phyloP scores from a whole-genome alignment of 2,113 vertebrate species.

The Castor canadensis region DNA sequence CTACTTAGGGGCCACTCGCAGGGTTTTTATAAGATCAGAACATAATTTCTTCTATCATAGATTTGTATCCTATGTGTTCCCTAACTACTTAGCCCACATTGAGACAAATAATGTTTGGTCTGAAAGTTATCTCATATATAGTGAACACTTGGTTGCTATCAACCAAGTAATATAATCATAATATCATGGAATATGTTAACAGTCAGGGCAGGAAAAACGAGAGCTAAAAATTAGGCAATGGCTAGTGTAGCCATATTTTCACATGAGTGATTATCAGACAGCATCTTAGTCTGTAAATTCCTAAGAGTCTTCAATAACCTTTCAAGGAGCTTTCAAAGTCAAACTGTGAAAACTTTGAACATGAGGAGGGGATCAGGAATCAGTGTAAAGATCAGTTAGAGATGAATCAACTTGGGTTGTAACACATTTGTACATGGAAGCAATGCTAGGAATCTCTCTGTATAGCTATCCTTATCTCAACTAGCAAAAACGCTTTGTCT shows the following conservation, averaged over 20 bases:
- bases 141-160: conserved; percentile 8
- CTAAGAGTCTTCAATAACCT: neutral
- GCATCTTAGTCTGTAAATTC: conserved; percentile 7
- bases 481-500: too few species aligned
- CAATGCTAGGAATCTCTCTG: too few species aligned
- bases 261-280: neutral
- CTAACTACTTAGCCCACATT: neutral
- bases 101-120: neutral
- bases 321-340: neutral
- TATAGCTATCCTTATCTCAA: too few species aligned
- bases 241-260: conserved; percentile 51
- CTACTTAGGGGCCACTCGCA: neutral
- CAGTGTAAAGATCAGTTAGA: too few species aligned
- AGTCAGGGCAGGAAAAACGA: conserved; percentile 63
- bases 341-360: too few species aligned
- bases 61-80: neutral
- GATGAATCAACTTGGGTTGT: too few species aligned
- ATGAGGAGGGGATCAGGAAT: too few species aligned
- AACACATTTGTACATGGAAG: too few species aligned
- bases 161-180: conserved; percentile 18
- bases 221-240: conserved; percentile 65
- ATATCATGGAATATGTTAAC: neutral
- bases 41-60: neutral
- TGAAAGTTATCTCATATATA: conserved; percentile 4
- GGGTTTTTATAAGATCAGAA: neutral